Percentiles rank a stretch among this genome's conserved stretches.
These are phyloP conservation scores for Ridgeia piscesae DNA, from an alignment of 1,140 invertebrate species.

Conservation along the genomic window DNA sequence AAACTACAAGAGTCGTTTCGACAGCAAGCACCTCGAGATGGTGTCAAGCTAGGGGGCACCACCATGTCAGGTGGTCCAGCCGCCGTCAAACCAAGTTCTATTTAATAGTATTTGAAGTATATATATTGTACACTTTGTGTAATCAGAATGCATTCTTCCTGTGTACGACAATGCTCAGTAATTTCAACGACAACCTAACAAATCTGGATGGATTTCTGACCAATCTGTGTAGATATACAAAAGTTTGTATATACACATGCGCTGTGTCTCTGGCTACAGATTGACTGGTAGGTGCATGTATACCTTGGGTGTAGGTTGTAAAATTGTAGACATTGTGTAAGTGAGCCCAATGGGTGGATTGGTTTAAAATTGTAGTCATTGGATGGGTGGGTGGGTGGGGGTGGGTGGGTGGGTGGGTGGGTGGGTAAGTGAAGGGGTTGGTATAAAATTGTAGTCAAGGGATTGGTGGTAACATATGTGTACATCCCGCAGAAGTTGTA, in stretches of 20 bases:
- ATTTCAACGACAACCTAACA: not conserved
- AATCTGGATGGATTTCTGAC: not conserved
- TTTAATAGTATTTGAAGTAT: not conserved
- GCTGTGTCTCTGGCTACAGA: not conserved
- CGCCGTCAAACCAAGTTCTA: not conserved
- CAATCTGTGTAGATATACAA: not conserved
- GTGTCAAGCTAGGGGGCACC: not conserved
- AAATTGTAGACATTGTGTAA: not conserved
- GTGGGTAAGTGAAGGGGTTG: too few relatives aligned
- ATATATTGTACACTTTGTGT: not conserved
- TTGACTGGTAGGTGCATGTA: not conserved
- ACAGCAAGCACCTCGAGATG: slow-evolving; percentile 10
- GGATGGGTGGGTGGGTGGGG: not conserved
- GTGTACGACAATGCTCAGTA: not conserved
- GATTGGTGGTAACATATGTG: too few relatives aligned
- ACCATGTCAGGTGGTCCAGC: not conserved
- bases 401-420: too few relatives aligned
- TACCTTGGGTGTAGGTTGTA: not conserved
- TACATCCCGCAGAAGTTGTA: too few relatives aligned
- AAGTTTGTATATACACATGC: not conserved
- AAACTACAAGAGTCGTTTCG: slow-evolving; percentile 70
- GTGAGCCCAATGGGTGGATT: not conserved
- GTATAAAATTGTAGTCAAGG: too few relatives aligned
- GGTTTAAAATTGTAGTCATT: not conserved
- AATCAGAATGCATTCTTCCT: not conserved